Base-by-base conservation (phyloP, 1,140 invertebrate genomes). In the Anagrus nilaparvatae region DNA sequence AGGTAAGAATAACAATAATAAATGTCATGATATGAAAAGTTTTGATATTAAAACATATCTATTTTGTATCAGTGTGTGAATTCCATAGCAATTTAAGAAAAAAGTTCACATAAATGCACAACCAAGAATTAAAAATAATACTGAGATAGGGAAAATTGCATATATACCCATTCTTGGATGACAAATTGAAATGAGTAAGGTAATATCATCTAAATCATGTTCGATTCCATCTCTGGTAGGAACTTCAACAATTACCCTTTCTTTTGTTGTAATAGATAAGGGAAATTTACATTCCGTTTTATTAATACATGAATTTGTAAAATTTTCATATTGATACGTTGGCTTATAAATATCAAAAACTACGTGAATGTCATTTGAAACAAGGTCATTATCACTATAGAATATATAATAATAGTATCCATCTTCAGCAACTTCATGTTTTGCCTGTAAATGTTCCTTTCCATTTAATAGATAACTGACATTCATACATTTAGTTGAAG, bases 381-480 rank as follows among this genome's bases (percentile, higher is more conserved):
- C 76, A 43, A 79, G 66, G 59, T 87, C 84, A 66, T 87, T 86
- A 56, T 87, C 84, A 52, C 82, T 85, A 53, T 86, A 87, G 66
- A 88, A 87, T 47, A 87, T 85, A 56, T 86, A 87, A 65, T 87
- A 87, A 60, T 87, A 88, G 60, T 87, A 87, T 7, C 83, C 84
- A 61, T 84, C 77, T 28, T 75, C 67, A 19, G 67, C 59, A 10
- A 87, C 77, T 48, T 84, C 72, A 55, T 87, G 82, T 35, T 71
- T 70, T 8, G 74, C 72, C 42, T 74, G 60, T 53, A 82, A 75
- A 56, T 79, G 76, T 34, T 75, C 73, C 27, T 36, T 42, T 10
- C 72, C 70, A 18, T 70, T 75, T 37, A 83, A 73, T 50, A 86
- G 66, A 51, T 79, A 79, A 51, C 73, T 73, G 10, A 79, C 72